Percentiles rank a stretch among this genome's conserved stretches.
phyloP scores from a whole-genome alignment of 2,888 invertebrate species.

The Aphrophora alni region DNA sequence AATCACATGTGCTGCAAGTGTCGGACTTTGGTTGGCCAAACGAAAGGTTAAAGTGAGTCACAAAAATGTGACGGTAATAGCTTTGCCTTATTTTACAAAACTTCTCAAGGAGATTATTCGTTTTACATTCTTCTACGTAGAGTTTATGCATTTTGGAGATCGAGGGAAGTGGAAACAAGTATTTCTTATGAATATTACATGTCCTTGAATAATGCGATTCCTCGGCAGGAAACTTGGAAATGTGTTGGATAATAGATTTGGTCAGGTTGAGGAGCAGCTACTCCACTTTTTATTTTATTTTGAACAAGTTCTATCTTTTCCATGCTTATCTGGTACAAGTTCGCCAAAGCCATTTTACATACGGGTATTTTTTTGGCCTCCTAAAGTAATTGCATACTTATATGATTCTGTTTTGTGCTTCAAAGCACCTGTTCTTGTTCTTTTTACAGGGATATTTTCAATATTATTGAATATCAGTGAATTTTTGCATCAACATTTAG shows the following conservation, averaged over 20 bases:
- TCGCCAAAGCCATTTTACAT: conserved; percentile 12
- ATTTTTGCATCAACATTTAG: background rate
- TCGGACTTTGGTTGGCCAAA: too few relatives aligned
- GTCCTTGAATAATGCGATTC: conserved; percentile 19
- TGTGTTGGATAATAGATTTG: background rate
- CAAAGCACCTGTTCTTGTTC: background rate
- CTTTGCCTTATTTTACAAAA: background rate
- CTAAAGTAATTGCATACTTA: background rate
- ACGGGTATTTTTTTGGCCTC: background rate
- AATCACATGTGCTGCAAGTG: too few relatives aligned
- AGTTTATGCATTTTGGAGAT: conserved; percentile 14
- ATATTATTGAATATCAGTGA: background rate
- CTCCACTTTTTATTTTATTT: background rate
- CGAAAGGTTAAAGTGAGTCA: background rate
- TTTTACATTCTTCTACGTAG: conserved; percentile 3
- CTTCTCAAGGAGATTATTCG: background rate
- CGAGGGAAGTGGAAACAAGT: background rate
- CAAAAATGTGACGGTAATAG: conserved; percentile 11
- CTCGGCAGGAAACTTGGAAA: conserved; percentile 9
- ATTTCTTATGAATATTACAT: conserved; percentile 1
- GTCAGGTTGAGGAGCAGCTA: conserved; percentile 3
- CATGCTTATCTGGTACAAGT: background rate
- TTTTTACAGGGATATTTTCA: background rate
- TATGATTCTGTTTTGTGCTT: conserved; percentile 3
- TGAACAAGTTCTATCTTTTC: conserved; percentile 18